Evolutionary conservation across 1,140 invertebrate genomes (phyloP).

Genomic region (Rhyacophila brunnea): DNA sequence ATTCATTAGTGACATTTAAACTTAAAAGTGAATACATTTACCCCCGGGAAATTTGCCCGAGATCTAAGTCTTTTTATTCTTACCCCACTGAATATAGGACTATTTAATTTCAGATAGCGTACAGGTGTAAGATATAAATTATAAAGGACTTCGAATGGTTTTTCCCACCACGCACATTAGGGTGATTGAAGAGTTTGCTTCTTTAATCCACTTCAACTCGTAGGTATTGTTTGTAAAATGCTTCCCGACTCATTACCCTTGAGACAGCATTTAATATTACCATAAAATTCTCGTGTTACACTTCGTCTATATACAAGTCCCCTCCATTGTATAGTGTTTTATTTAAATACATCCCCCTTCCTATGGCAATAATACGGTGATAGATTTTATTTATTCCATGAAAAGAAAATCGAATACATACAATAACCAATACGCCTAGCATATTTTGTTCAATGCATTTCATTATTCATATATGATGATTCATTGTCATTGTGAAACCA

Average conservation of each 20-base stretch:
- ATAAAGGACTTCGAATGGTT: constrained; percentile 24
- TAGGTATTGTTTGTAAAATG: constrained; percentile 15
- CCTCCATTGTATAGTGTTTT: neutral
- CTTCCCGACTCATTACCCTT: constrained; percentile 26
- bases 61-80: constrained; percentile 27
- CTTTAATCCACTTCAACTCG: constrained; percentile 25
- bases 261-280: constrained; percentile 29
- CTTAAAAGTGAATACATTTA: constrained; percentile 17
- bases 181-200: constrained; percentile 29
- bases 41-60: constrained; percentile 28
- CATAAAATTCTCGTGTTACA: constrained; percentile 16
- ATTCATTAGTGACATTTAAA: constrained; percentile 7
- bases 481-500: too few relatives aligned
- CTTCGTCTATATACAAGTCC: too few relatives aligned
- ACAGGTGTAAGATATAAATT: constrained; percentile 27
- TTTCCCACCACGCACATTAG: constrained; percentile 26
- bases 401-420: too few relatives aligned
- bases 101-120: constrained; percentile 15
- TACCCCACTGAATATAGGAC: constrained; percentile 6
- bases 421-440: too few relatives aligned
- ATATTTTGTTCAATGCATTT: too few relatives aligned
- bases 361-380: too few relatives aligned
- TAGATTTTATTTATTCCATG: too few relatives aligned
- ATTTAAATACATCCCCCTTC: neutral
- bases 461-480: too few relatives aligned